A percentile compares a stretch with the other conserved stretches of the same genome.
These are phyloP conservation scores for Leptarthrus brevirostris DNA, from an alignment of 2,888 invertebrate species.

Conservation along the genomic window DNA sequence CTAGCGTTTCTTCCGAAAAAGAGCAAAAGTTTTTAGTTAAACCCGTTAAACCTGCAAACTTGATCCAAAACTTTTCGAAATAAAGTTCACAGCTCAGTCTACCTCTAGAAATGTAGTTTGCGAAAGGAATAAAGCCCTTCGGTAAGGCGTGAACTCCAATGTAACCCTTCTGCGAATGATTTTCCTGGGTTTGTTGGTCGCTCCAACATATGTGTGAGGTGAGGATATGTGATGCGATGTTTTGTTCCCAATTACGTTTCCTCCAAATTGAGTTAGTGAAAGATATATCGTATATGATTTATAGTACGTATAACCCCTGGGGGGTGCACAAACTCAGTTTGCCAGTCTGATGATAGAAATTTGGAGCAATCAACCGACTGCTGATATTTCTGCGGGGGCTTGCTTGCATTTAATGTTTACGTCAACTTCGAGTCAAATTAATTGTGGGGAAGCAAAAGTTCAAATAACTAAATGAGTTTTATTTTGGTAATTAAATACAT, in stretches of 20 bases:
- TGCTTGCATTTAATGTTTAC: background rate
- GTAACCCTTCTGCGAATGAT: background rate
- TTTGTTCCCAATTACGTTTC: constrained; percentile 28
- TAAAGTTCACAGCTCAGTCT: constrained; percentile 19
- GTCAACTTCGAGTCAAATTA: background rate
- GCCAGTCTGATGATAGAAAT: background rate
- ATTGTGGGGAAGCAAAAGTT: background rate
- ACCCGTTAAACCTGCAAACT: constrained; percentile 34
- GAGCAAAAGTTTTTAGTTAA: constrained; percentile 25
- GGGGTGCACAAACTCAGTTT: background rate
- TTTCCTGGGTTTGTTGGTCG: background rate
- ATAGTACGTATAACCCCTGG: background rate
- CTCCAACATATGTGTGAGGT: background rate
- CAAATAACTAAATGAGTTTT: background rate
- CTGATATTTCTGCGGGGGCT: background rate
- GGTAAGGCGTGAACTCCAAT: constrained; percentile 14
- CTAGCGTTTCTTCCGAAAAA: constrained; percentile 10
- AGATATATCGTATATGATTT: constrained; percentile 22
- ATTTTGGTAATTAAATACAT: background rate
- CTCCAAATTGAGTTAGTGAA: background rate
- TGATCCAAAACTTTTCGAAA: constrained; percentile 29
- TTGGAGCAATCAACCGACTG: background rate
- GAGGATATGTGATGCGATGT: constrained; percentile 4
- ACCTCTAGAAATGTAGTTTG: background rate
- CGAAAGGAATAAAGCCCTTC: constrained; percentile 1